A percentile compares a stretch with the other conserved stretches of the same genome.
phyloP scores from a whole-genome alignment of 2,888 invertebrate genomes.

The Drosophila aldrichi region DNA sequence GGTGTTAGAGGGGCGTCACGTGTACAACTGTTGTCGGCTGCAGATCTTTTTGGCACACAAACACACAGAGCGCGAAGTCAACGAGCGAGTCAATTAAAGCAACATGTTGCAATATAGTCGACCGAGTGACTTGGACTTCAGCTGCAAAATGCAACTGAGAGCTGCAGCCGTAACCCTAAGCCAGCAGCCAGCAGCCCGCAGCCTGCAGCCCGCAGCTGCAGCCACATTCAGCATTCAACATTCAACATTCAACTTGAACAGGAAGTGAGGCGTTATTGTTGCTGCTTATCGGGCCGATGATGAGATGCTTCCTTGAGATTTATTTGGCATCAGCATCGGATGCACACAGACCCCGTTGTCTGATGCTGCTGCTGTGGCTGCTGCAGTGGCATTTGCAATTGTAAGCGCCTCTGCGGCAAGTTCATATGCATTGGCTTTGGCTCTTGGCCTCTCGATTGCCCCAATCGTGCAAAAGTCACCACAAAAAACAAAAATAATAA shows the following conservation, averaged over 20 bases:
- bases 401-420: constrained; percentile 42
- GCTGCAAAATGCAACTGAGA: constrained; percentile 17
- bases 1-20: constrained; percentile 10
- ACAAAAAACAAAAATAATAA: not conserved
- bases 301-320: constrained; percentile 84
- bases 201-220: not conserved
- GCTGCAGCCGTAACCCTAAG: constrained; percentile 19
- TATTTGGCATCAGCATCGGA: constrained; percentile 71
- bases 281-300: constrained; percentile 69
- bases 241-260: constrained; percentile 70
- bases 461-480: constrained; percentile 48
- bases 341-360: constrained; percentile 36
- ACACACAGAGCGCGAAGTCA: constrained; percentile 47
- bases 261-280: constrained; percentile 75
- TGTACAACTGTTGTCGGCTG: constrained; percentile 35
- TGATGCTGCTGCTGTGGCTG: constrained; percentile 21
- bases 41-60: constrained; percentile 59
- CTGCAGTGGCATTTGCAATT: constrained; percentile 15
- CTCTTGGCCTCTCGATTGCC: constrained; percentile 46
- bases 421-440: constrained; percentile 72
- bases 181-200: not conserved
- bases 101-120: constrained; percentile 73
- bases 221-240: constrained; percentile 20
- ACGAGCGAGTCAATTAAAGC: constrained; percentile 71
- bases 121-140: constrained; percentile 78